phyloP scores from a whole-genome alignment of 2,113 vertebrate species.

The Elachura formosa region DNA sequence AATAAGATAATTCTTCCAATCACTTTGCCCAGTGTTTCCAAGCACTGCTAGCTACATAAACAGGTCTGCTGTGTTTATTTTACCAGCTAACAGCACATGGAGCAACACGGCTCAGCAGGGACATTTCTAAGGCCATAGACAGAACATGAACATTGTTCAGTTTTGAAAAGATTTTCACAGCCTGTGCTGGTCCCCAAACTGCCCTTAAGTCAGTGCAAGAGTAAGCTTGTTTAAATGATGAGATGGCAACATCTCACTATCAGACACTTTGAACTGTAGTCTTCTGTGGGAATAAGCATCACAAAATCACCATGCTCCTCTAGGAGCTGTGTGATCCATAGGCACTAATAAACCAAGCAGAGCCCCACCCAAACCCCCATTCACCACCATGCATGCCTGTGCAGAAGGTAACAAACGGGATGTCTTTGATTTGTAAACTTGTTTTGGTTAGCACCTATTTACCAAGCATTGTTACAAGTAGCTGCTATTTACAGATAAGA shows the following conservation, averaged over 20 bases:
- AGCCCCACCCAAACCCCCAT: background rate
- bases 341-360: background rate
- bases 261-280: background rate
- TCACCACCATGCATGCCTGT: background rate
- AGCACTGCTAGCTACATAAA: background rate
- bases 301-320: background rate
- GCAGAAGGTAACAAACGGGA: background rate
- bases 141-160: background rate
- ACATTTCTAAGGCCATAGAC: background rate
- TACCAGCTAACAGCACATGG: background rate
- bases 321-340: background rate
- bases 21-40: background rate
- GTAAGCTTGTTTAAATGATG: background rate
- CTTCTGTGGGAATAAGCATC: background rate
- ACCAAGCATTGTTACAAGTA: background rate
- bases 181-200: background rate
- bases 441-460: background rate
- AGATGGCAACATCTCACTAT: rapidly evolving
- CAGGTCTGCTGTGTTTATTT: background rate
- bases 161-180: background rate
- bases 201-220: background rate
- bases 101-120: background rate
- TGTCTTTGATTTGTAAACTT: background rate
- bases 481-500: background rate
- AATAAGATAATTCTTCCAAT: background rate